These are phyloP conservation scores for Lampris incognitus DNA, from an alignment of 2,113 vertebrate genomes.

Conservation along the genomic window DNA sequence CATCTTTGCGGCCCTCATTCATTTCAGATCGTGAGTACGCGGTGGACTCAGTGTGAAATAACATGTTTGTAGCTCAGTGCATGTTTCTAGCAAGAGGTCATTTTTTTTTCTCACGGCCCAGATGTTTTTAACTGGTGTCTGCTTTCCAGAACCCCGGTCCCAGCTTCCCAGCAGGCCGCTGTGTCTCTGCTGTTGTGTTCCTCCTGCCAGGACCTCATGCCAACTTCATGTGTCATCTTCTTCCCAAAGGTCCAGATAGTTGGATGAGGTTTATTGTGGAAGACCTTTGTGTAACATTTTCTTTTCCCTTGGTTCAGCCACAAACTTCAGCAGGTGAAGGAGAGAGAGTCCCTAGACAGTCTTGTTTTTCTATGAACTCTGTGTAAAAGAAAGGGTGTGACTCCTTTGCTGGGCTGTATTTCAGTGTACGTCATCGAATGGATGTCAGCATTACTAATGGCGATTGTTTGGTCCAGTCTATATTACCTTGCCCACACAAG, in stretches of 20 bases:
- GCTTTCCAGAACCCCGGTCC: slow-evolving; percentile 55
- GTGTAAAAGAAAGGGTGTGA: background rate
- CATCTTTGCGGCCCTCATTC: slow-evolving; percentile 22
- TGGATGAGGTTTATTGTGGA: slow-evolving; percentile 72
- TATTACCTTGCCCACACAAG: background rate
- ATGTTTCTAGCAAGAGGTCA: slow-evolving; percentile 71
- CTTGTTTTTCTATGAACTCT: too few relatives aligned
- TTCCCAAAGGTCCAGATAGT: slow-evolving; percentile 33
- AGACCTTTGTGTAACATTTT: slow-evolving; percentile 63
- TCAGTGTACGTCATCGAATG: background rate
- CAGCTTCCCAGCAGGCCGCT: slow-evolving; percentile 66
- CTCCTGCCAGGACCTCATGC: slow-evolving; percentile 48
- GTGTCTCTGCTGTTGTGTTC: slow-evolving; percentile 46
- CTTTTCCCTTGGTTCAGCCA: slow-evolving; percentile 30
- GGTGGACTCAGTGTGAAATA: slow-evolving; percentile 44
- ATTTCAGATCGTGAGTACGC: slow-evolving; percentile 42
- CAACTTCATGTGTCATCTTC: slow-evolving; percentile 64
- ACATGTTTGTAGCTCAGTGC: slow-evolving; percentile 58
- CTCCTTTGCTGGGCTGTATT: slow-evolving; percentile 17
- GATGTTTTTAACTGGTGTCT: slow-evolving; percentile 69
- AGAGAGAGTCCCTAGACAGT: slow-evolving; percentile 16
- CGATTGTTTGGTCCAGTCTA: background rate
- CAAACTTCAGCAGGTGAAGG: slow-evolving; percentile 42
- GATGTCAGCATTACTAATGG: background rate
- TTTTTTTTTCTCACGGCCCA: slow-evolving; percentile 60